Percentiles rank a stretch among this genome's conserved stretches.
Evolutionary conservation across 2,113 vertebrate genomes (phyloP).

Genomic region (Petrocephalus microphthalmus): DNA sequence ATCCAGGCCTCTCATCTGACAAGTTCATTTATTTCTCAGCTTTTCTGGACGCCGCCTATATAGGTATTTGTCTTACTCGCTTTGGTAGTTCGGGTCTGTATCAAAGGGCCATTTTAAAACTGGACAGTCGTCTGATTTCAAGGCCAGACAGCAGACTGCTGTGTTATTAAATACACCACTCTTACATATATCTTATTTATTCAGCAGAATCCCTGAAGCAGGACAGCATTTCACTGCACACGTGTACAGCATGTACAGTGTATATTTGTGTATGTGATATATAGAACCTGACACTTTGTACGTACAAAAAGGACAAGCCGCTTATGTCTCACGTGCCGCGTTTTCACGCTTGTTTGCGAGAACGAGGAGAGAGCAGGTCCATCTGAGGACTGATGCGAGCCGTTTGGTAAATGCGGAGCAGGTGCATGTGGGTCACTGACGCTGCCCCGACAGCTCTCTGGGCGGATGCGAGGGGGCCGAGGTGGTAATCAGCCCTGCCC

Average conservation of each 20-base stretch:
- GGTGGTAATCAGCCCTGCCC: not conserved
- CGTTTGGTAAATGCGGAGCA: not conserved
- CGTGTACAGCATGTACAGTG: not conserved
- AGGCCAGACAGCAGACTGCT: not conserved
- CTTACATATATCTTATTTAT: not conserved
- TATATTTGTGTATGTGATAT: not conserved
- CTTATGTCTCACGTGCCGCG: not conserved
- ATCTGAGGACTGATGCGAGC: not conserved
- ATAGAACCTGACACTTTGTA: not conserved
- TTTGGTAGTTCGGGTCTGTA: not conserved
- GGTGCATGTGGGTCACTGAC: not conserved
- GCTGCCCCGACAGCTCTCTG: not conserved
- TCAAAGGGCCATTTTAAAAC: conserved; percentile 34
- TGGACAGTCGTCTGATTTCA: not conserved
- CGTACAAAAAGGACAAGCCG: not conserved
- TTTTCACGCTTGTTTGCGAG: not conserved
- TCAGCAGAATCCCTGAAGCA: not conserved
- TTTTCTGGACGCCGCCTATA: conserved; percentile 41
- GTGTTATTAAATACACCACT: not conserved
- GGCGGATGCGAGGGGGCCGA: not conserved
- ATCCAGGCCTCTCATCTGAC: conserved; percentile 44
- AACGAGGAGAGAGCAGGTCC: not conserved
- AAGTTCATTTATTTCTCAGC: conserved; percentile 32
- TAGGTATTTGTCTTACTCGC: conserved; percentile 55
- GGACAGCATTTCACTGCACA: not conserved